These are phyloP conservation scores for Epistrophe eligans DNA, from an alignment of 2,888 invertebrate species.

Conservation along the genomic window DNA sequence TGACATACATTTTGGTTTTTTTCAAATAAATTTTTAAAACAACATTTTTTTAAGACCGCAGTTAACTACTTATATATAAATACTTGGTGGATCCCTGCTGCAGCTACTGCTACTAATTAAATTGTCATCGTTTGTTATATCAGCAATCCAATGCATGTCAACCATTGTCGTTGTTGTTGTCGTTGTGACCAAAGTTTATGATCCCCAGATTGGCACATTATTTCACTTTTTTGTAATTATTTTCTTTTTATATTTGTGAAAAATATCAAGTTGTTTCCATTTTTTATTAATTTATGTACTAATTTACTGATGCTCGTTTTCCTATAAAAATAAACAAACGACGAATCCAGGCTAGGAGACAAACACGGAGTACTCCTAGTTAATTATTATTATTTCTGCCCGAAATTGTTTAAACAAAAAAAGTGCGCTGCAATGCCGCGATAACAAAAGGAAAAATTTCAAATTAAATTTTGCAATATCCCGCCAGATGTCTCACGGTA, in stretches of 20 bases:
- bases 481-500: slow-evolving; percentile 31
- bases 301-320: background rate
- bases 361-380: background rate
- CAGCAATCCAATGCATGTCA: slow-evolving; percentile 73
- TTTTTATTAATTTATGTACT: background rate
- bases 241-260: background rate
- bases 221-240: slow-evolving; percentile 19
- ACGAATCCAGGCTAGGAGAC: too few species aligned
- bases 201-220: slow-evolving; percentile 53
- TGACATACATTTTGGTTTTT: slow-evolving; percentile 21
- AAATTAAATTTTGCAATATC: slow-evolving; percentile 20
- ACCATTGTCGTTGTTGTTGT: slow-evolving; percentile 34
- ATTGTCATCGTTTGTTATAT: slow-evolving; percentile 70
- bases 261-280: slow-evolving; percentile 24
- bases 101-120: slow-evolving; percentile 72
- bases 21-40: background rate
- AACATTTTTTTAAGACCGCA: background rate
- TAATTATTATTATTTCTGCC: background rate
- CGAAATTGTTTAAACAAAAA: slow-evolving; percentile 4
- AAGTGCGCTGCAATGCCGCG: background rate
- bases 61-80: slow-evolving; percentile 65
- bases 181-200: slow-evolving; percentile 37
- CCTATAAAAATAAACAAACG: background rate
- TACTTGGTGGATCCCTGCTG: slow-evolving; percentile 70
- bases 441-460: background rate